Conservation (phyloP, 2,888 invertebrate species). For the Epinotia demarniana region DNA sequence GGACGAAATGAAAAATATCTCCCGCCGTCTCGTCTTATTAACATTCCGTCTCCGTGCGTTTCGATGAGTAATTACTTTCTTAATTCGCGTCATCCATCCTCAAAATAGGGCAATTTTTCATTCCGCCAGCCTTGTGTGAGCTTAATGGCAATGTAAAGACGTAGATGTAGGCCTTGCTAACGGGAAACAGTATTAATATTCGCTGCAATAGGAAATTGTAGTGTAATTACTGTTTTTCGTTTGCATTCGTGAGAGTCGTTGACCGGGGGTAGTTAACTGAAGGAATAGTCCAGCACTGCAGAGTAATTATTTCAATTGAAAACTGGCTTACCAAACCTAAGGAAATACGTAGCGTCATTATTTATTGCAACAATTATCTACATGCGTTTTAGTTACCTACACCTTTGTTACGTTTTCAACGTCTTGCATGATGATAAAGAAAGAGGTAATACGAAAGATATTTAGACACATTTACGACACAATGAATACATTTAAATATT, state of each 20-base stretch:
- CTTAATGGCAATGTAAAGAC: conserved; percentile 62
- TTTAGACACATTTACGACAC: too few species aligned
- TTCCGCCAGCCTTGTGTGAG: conserved; percentile 65
- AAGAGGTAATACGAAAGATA: too few species aligned
- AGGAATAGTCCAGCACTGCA: conserved; percentile 25
- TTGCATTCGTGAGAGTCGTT: conserved; percentile 35
- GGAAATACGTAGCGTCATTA: not conserved
- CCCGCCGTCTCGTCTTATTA: conserved; percentile 78
- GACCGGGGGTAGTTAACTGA: conserved; percentile 17
- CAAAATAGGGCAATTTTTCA: conserved; percentile 83
- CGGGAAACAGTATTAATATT: conserved; percentile 34
- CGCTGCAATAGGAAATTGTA: conserved; percentile 31
- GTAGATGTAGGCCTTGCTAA: conserved; percentile 39
- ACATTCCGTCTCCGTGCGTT: conserved; percentile 80
- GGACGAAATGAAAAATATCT: conserved; percentile 78
- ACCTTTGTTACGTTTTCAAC: not conserved
- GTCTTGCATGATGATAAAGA: not conserved
- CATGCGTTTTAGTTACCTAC: not conserved
- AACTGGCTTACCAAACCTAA: conserved; percentile 15
- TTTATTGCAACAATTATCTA: not conserved
- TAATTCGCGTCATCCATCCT: conserved; percentile 84
- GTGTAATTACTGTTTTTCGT: conserved; percentile 38
- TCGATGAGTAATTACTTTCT: conserved; percentile 85
- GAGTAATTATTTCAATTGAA: conserved; percentile 30
- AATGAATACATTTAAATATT: too few species aligned